Evolutionary conservation across 2,888 invertebrate species (phyloP).

Genomic region (Drosophila imparisetae): DNA sequence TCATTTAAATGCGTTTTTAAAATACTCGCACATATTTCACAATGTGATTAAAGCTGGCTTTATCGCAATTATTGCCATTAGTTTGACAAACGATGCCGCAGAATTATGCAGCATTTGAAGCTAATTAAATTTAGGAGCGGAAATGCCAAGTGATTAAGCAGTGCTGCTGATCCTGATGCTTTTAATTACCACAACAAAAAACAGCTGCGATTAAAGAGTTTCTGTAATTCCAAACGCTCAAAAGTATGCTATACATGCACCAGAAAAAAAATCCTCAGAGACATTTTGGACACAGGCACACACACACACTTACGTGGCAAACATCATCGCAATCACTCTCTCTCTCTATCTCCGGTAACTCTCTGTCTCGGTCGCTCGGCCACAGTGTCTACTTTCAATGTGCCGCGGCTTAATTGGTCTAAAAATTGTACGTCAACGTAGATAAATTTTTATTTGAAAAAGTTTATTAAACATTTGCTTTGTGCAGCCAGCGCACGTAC

Average conservation of each 20-base stretch:
- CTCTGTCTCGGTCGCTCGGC: slow-evolving; percentile 4
- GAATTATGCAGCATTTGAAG: slow-evolving; percentile 61
- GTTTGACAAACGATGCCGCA: slow-evolving; percentile 63
- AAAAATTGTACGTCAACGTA: slow-evolving; percentile 82
- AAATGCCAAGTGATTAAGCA: slow-evolving; percentile 38
- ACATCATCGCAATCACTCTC: slow-evolving; percentile 2
- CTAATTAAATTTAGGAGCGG: slow-evolving; percentile 72
- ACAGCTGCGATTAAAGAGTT: slow-evolving; percentile 50
- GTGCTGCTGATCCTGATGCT: not conserved
- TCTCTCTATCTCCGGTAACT: not conserved
- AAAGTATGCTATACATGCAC: slow-evolving; percentile 15
- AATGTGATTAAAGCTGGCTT: slow-evolving; percentile 71
- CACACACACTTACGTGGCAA: slow-evolving; percentile 13
- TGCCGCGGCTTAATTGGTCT: slow-evolving; percentile 76
- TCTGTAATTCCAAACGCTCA: slow-evolving; percentile 33
- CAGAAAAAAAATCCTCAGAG: not conserved
- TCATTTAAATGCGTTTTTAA: slow-evolving; percentile 49
- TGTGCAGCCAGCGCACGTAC: slow-evolving; percentile 71
- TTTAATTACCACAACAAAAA: slow-evolving; percentile 10
- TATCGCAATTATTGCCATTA: slow-evolving; percentile 78
- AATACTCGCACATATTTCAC: slow-evolving; percentile 31
- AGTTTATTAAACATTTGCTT: slow-evolving; percentile 79
- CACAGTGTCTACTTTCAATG: slow-evolving; percentile 33
- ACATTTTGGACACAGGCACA: slow-evolving; percentile 14
- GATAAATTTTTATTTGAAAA: slow-evolving; percentile 79